These are phyloP conservation scores for Enteromius argenteus DNA, from an alignment of 2,797 vertebrate species.

Conservation along the genomic window DNA sequence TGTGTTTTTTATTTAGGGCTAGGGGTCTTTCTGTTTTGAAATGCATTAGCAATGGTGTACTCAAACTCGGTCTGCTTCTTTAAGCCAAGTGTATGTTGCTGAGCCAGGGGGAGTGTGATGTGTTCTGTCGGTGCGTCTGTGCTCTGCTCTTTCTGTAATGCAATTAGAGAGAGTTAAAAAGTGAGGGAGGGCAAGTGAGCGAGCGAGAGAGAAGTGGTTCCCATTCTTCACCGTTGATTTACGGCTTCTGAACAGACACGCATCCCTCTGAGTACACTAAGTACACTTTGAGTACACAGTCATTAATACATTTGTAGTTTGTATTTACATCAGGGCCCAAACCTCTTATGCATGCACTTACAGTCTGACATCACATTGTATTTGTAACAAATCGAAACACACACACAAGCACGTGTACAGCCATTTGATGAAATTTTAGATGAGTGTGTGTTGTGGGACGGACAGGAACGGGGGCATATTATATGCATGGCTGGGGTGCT, in stretches of 20 bases:
- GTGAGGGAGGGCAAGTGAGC: constrained; percentile 36
- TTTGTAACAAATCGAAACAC: constrained; percentile 31
- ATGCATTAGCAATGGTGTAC: constrained; percentile 4
- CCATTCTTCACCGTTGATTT: constrained; percentile 58
- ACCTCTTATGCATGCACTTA: constrained; percentile 6
- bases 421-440: constrained; percentile 50
- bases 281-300: constrained; percentile 25
- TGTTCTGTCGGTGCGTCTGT: constrained; percentile 72
- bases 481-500: constrained; percentile 75
- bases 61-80: constrained; percentile 66
- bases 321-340: constrained; percentile 31
- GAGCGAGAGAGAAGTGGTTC: constrained; percentile 44
- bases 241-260: constrained; percentile 64
- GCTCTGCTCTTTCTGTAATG: constrained; percentile 78
- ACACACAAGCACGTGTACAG: constrained; percentile 11
- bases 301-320: constrained; percentile 31
- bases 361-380: constrained; percentile 17
- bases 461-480: constrained; percentile 65
- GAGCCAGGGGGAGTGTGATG: constrained; percentile 68
- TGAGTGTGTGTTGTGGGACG: constrained; percentile 40
- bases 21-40: neutral
- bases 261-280: constrained; percentile 36
- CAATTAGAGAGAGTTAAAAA: constrained; percentile 75
- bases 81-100: constrained; percentile 69
- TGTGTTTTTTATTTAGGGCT: neutral